Conservation (phyloP, 1,140 invertebrate species). For the Zaprionus ornatus region DNA sequence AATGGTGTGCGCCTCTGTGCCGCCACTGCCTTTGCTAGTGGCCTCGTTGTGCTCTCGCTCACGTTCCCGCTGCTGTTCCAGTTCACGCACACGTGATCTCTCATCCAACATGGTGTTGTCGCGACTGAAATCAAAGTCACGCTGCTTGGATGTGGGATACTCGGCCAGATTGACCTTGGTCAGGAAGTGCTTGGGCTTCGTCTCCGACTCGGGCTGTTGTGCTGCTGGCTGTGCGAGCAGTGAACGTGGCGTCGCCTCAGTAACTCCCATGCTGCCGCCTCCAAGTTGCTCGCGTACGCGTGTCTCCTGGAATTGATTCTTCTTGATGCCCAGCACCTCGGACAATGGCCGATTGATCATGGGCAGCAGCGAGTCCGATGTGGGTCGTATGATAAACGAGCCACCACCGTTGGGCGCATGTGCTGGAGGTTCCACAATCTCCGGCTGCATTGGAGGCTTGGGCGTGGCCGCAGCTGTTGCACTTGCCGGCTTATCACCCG, state of each 20-base stretch:
- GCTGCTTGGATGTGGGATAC: constrained; percentile 67
- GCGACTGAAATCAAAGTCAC: constrained; percentile 78
- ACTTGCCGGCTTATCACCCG: constrained; percentile 37
- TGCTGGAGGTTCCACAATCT: constrained; percentile 59
- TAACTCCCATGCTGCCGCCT: constrained; percentile 37
- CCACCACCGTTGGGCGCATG: constrained; percentile 58
- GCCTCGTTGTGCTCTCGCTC: constrained; percentile 65
- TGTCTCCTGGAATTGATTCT: constrained; percentile 83
- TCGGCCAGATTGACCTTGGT: constrained; percentile 81
- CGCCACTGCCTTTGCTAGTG: constrained; percentile 58
- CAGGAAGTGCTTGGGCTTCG: constrained; percentile 63
- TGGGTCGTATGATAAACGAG: constrained; percentile 76
- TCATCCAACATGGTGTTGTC: constrained; percentile 82
- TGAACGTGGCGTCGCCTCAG: constrained; percentile 54
- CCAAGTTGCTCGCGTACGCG: constrained; percentile 67
- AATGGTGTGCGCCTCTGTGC: constrained; percentile 66
- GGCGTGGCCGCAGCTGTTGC: constrained; percentile 34
- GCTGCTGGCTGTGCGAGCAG: constrained; percentile 31
- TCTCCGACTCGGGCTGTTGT: constrained; percentile 21
- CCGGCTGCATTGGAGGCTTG: constrained; percentile 51
- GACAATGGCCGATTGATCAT: constrained; percentile 83
- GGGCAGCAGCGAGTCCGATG: constrained; percentile 73
- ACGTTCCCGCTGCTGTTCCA: constrained; percentile 56
- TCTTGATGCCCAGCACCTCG: constrained; percentile 83
- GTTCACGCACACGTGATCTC: constrained; percentile 65